Percentiles rank a stretch among this genome's conserved stretches.
Evolutionary conservation across 2,888 invertebrate species (phyloP).

Genomic region (Amphimallon solstitiale): DNA sequence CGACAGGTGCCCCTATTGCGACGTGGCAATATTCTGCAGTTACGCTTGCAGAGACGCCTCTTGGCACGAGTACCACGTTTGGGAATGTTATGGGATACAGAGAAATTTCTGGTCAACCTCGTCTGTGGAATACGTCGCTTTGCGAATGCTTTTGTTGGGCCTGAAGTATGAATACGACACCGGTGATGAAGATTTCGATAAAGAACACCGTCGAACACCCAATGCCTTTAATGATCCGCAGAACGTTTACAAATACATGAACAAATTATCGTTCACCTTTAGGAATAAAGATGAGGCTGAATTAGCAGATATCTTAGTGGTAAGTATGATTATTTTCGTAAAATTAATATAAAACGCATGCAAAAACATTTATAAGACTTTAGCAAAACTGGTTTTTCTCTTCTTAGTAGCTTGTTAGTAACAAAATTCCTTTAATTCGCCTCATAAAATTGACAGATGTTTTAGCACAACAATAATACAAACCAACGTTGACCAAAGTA

Average conservation of each 20-base stretch:
- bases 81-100: conserved; percentile 52
- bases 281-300: conserved; percentile 38
- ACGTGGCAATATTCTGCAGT: conserved; percentile 49
- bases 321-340: conserved; percentile 42
- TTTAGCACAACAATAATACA: too few species aligned
- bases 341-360: too few species aligned
- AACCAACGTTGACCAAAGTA: too few species aligned
- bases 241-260: conserved; percentile 36
- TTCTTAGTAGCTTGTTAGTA: too few species aligned
- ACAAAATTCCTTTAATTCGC: too few species aligned
- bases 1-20: conserved; percentile 50
- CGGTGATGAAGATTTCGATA: conserved; percentile 33
- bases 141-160: conserved; percentile 51
- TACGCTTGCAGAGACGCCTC: conserved; percentile 43
- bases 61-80: conserved; percentile 47
- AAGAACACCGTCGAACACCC: conserved; percentile 45
- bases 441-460: too few species aligned
- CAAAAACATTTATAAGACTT: too few species aligned
- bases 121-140: conserved; percentile 45
- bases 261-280: conserved; percentile 45
- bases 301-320: conserved; percentile 46
- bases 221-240: conserved; percentile 18
- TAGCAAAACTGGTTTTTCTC: too few species aligned
- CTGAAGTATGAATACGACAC: conserved; percentile 43
- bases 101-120: conserved; percentile 50